Evolutionary conservation across 2,888 invertebrate species (phyloP).

Genomic region (Opisthograptis luteolata): DNA sequence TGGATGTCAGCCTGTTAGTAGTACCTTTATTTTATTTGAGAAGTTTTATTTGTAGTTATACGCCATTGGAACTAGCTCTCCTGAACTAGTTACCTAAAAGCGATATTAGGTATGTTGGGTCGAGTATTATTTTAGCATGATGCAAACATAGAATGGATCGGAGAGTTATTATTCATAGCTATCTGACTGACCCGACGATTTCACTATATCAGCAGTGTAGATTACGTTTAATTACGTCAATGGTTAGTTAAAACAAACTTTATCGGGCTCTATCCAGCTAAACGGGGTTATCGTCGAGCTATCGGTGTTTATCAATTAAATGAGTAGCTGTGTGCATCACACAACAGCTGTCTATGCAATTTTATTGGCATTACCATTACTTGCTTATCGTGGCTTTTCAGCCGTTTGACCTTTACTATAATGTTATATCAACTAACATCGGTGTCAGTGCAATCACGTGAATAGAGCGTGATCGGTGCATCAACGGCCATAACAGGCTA

Average conservation of each 20-base stretch:
- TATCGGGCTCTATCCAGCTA: slow-evolving; percentile 47
- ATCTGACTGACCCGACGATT: slow-evolving; percentile 19
- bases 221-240: slow-evolving; percentile 55
- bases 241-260: slow-evolving; percentile 48
- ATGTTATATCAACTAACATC: slow-evolving; percentile 11
- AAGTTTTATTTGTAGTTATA: background rate
- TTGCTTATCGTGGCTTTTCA: slow-evolving; percentile 7
- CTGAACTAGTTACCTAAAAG: background rate
- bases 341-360: slow-evolving; percentile 49
- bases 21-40: slow-evolving; percentile 33
- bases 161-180: slow-evolving; percentile 4
- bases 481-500: background rate
- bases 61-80: background rate
- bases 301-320: slow-evolving; percentile 33
- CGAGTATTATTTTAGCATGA: slow-evolving; percentile 1
- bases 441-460: slow-evolving; percentile 35
- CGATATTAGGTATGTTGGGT: too few relatives aligned
- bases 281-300: slow-evolving; percentile 47
- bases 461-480: slow-evolving; percentile 31
- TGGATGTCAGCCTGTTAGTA: slow-evolving; percentile 92
- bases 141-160: slow-evolving; percentile 1
- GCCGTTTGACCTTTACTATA: slow-evolving; percentile 21
- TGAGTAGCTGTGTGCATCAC: slow-evolving; percentile 28
- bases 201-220: slow-evolving; percentile 19
- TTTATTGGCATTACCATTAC: slow-evolving; percentile 25